Evolutionary conservation across 2,888 invertebrate genomes (phyloP), one percentile per base, ranked within the genome.

Genomic region (Molorchus minor): DNA sequence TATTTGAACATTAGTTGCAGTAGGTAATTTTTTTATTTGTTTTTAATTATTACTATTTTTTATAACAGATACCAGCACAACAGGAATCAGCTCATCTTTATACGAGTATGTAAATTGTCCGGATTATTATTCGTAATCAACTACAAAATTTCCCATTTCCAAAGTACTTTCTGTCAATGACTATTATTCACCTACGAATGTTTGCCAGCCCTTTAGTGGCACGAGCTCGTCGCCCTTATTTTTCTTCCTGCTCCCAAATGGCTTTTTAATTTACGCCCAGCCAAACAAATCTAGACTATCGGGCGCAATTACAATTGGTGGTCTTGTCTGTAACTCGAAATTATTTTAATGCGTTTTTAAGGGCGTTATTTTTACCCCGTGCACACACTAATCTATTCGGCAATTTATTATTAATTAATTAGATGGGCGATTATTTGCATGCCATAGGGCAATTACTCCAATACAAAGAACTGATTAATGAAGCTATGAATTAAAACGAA

Each of bases 321-420:
- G n/a, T 25, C 25, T 5, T 8, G 8, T 8, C 8, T 8, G 25
- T 8, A 8, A 8, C 25, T 5, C 4, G 25, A 25, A 25, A 25
- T 25, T 25, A 25, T 25, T 25, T 25, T 25, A 25, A 25, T 25
- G 25, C 25, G 25, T 25, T 25, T 25, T 25, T 25, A 25, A 25
- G 25, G 44, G 44, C 20, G 44, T 44, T 44, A 25, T 15, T 25
- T 44, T 15, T 25, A 25, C 25, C 8, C 25, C 25, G 13, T 44
- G 10, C n/a, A n/a, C n/a, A n/a, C n/a, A n/a, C 49, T 15, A 40
- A 51, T 38, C 25, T 51, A 40, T 13, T 19, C 38, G 8, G 15
- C 46, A 54, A 58, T 59, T 62, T 54, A 40, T 12, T 53, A 60
- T 57, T 54, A 60, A 58, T 63, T 60, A 41, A 57, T 60, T 52